These are phyloP conservation scores for Sisyra nigra DNA, from an alignment of 2,888 invertebrate genomes.

Conservation along the genomic window DNA sequence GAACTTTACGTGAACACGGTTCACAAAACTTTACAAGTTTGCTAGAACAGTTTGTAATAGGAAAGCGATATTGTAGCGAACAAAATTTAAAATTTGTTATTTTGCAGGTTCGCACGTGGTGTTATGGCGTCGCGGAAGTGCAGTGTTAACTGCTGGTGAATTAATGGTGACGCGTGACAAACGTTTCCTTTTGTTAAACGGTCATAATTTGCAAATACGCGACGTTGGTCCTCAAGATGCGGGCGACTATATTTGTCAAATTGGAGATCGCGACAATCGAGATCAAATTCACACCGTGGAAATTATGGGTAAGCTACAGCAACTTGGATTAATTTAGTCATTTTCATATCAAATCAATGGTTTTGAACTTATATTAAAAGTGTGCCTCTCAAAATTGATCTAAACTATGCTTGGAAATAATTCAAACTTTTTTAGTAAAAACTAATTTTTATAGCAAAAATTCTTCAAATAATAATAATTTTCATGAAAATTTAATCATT, in stretches of 20 bases:
- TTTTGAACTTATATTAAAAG: too few species aligned
- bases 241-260: constrained; percentile 52
- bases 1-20: too few species aligned
- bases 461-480: too few species aligned
- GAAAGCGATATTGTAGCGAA: background rate
- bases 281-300: constrained; percentile 62
- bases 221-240: constrained; percentile 37
- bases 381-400: too few species aligned
- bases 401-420: too few species aligned
- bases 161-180: constrained; percentile 53
- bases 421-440: too few species aligned
- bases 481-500: too few species aligned
- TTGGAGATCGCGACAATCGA: constrained; percentile 47
- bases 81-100: background rate
- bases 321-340: too few species aligned
- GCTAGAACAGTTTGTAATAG: background rate
- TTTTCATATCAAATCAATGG: too few species aligned
- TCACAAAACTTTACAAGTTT: too few species aligned
- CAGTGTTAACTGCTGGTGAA: constrained; percentile 52
- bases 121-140: constrained; percentile 51
- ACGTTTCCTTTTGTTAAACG: constrained; percentile 47
- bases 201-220: constrained; percentile 52
- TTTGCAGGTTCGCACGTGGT: constrained; percentile 46
- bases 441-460: too few species aligned
- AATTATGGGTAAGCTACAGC: constrained; percentile 22